Conservation (phyloP, 1,140 invertebrate species). For the Diuraphis noxia region DNA sequence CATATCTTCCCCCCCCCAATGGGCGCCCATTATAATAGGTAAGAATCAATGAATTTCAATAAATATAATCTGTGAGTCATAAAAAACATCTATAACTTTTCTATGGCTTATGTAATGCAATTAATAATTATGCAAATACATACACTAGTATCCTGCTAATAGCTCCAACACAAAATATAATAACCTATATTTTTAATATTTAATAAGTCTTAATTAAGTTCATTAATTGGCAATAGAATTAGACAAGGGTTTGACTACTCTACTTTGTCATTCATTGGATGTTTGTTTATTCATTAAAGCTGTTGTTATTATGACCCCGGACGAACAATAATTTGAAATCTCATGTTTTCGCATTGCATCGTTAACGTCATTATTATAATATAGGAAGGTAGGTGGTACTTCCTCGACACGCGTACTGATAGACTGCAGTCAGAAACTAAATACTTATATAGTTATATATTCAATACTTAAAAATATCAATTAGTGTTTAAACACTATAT, state of each 20-base stretch:
- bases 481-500: neutral
- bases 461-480: neutral
- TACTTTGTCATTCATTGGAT: constrained; percentile 33
- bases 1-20: too few relatives aligned
- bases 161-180: too few relatives aligned
- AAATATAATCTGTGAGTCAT: neutral
- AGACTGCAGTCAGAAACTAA: neutral
- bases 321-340: constrained; percentile 16
- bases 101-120: neutral
- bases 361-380: neutral
- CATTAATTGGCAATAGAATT: neutral
- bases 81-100: neutral
- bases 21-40: too few relatives aligned
- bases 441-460: neutral
- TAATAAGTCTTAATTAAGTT: neutral
- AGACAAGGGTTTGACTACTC: constrained; percentile 13
- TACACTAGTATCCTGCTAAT: neutral
- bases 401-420: neutral
- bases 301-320: neutral
- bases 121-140: neutral
- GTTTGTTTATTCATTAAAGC: constrained; percentile 25
- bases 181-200: constrained; percentile 37
- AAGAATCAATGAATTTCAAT: neutral
- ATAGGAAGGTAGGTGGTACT: neutral
- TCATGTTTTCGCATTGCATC: neutral